Evolutionary conservation across 2,113 vertebrate genomes (phyloP), one percentile per base, ranked within the genome.

Genomic region (Microcebus jonahi): DNA sequence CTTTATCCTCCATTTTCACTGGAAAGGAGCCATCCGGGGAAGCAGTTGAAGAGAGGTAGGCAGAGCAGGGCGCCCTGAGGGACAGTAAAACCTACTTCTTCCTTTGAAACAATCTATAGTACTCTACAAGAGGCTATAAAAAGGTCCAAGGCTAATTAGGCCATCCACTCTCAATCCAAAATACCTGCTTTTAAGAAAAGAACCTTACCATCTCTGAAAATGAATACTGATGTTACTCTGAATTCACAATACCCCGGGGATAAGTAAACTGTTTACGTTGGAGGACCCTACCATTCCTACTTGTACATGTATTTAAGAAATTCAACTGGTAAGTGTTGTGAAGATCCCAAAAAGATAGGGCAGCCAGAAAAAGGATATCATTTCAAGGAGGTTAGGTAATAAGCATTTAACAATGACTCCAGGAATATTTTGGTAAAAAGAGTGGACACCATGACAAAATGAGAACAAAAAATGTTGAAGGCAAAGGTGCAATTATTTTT

Each of bases 101-200:
- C 36, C 36, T 73, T 57, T 61, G 80, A 90, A 79, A 23, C 36
- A 18, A 84, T 55, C 50, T 12, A 20, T 6, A 84, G 31, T 27
- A 14, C 83, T 83, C 27, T 21, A 39, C 11, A 11, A 76, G 77
- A 31, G 42, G 91, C 85, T 88, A 50, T 61, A 50, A 79, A 61
- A 67, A 73, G 48, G 71, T 11, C 39, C 3, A 17, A 3, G 79
- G 80, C 90, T 87, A 95, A 90, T 48, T 34, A 96, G 96, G 95
- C 75, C 91, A 75, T n/a, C 39, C 23, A 11, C 23, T 68, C 73
- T 18, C 34, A 23, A 42, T 57, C 65, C 34, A 2, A 39, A 50
- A 48, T 42, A 42, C 21, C 20, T 23, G 71, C 71, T 70, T 63
- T 17, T 12, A 34, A 61, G 80, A 89, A 80, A 61, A 25, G 45